Evolutionary conservation across 2,797 vertebrate species (phyloP).

Genomic region (Buceros bicornis): DNA sequence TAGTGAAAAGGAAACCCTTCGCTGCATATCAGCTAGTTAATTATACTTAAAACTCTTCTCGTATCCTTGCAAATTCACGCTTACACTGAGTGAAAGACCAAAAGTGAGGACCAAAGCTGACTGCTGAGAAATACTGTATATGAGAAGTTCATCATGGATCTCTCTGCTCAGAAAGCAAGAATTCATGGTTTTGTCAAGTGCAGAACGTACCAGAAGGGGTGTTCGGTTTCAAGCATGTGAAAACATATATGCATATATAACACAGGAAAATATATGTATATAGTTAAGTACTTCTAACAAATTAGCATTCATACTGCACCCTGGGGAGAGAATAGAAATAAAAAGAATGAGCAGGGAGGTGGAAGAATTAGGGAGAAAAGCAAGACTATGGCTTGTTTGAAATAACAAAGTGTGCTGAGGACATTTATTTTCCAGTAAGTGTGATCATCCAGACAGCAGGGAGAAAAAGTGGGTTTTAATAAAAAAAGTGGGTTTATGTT

Average conservation of each 20-base stretch:
- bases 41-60: not conserved
- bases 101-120: not conserved
- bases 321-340: not conserved
- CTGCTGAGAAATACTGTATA: not conserved
- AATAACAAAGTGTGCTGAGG: not conserved
- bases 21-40: not conserved
- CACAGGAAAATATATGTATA: not conserved
- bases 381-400: not conserved
- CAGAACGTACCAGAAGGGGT: not conserved
- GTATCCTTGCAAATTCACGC: not conserved
- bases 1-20: not conserved
- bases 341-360: not conserved
- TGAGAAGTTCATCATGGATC: not conserved
- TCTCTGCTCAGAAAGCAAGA: not conserved
- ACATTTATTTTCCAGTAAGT: not conserved
- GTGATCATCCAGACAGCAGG: not conserved
- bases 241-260: not conserved
- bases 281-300: not conserved
- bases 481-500: not conserved
- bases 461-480: not conserved
- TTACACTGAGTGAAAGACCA: not conserved
- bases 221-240: not conserved
- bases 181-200: not conserved
- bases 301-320: not conserved
- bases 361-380: not conserved